Evolutionary conservation across 2,888 invertebrate species (phyloP).

Genomic region (Eudemis profundana): DNA sequence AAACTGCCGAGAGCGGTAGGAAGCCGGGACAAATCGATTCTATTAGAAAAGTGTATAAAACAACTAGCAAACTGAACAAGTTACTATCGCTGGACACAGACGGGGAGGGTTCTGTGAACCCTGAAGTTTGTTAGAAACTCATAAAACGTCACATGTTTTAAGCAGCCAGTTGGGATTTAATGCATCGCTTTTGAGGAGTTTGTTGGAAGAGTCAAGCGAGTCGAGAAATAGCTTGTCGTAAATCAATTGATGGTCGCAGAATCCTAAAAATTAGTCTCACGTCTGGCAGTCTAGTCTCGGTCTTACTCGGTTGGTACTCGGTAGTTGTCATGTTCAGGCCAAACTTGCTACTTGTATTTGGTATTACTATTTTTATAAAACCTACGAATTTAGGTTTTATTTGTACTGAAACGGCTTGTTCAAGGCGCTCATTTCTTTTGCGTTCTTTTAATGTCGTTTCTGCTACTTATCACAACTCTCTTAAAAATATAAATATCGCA

Average conservation of each 20-base stretch:
- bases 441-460: slow-evolving; percentile 1
- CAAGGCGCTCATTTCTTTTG: neutral
- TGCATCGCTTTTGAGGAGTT: neutral
- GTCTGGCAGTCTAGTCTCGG: slow-evolving; percentile 50
- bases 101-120: slow-evolving; percentile 21
- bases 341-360: slow-evolving; percentile 63
- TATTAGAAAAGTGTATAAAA: slow-evolving; percentile 49
- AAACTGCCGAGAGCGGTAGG: slow-evolving; percentile 18
- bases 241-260: slow-evolving; percentile 1
- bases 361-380: slow-evolving; percentile 60
- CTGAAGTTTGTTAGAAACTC: slow-evolving; percentile 6
- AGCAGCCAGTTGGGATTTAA: neutral
- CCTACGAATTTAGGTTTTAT: slow-evolving; percentile 43
- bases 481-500: slow-evolving; percentile 6
- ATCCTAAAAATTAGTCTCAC: slow-evolving; percentile 49
- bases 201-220: slow-evolving; percentile 14
- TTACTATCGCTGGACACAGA: slow-evolving; percentile 4
- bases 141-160: slow-evolving; percentile 1
- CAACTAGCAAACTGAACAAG: slow-evolving; percentile 37
- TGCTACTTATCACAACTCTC: neutral
- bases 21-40: slow-evolving; percentile 50
- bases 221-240: slow-evolving; percentile 12
- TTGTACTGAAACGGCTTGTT: slow-evolving; percentile 36
- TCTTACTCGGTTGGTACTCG: slow-evolving; percentile 57
- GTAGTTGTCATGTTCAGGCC: slow-evolving; percentile 75